These are phyloP conservation scores for Nipponacmea schrenckii DNA, from an alignment of 2,888 invertebrate species.

Conservation along the genomic window DNA sequence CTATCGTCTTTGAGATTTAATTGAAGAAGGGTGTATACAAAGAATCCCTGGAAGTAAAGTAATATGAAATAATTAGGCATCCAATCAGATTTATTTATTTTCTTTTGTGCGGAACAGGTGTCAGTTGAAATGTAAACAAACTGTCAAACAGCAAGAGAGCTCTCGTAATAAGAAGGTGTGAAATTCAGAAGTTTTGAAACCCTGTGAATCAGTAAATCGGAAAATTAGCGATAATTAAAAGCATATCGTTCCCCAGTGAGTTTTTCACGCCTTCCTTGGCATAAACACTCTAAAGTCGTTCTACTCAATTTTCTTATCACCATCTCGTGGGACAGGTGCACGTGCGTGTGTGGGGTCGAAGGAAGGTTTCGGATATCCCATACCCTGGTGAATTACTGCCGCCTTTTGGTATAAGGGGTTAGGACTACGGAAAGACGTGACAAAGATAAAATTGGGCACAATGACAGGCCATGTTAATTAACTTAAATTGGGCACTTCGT, in stretches of 20 bases:
- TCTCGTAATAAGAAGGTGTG: conserved; percentile 5
- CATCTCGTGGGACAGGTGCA: conserved; percentile 13
- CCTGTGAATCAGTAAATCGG: conserved; percentile 7
- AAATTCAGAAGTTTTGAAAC: background rate
- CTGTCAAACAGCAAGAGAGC: background rate
- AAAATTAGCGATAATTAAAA: conserved; percentile 10
- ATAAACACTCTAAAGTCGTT: conserved; percentile 10
- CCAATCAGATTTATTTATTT: conserved; percentile 6
- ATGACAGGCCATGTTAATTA: conserved; percentile 7
- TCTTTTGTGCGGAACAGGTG: conserved; percentile 7
- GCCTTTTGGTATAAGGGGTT: conserved; percentile 1
- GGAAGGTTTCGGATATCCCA: conserved; percentile 8
- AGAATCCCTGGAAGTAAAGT: background rate
- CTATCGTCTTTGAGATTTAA: background rate
- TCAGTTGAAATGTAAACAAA: conserved; percentile 8
- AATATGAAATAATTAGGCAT: conserved; percentile 8
- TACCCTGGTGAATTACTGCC: conserved; percentile 6
- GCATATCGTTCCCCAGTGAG: conserved; percentile 18
- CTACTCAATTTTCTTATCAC: conserved; percentile 5
- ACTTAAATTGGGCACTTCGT: conserved; percentile 5
- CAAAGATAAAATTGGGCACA: background rate
- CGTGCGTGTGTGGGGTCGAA: conserved; percentile 18
- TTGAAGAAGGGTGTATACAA: background rate
- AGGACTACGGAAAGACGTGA: background rate
- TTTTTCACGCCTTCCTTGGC: conserved; percentile 15